Conservation (phyloP, 1,140 invertebrate genomes). For the Chionoecetes opilio region DNA sequence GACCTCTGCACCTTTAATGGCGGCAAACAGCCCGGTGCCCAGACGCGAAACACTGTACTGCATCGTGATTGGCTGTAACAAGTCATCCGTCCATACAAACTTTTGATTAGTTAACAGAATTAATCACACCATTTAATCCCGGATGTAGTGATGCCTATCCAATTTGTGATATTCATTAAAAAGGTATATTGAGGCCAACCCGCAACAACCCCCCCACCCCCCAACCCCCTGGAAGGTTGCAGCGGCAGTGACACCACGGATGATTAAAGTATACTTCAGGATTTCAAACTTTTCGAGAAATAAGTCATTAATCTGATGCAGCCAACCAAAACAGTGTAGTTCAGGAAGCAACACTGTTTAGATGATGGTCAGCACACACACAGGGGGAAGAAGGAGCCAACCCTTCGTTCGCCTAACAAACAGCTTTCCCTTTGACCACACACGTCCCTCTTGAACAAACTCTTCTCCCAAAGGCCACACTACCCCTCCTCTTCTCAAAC, state of each 20-base stretch:
- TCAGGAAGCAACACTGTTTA: too few relatives aligned
- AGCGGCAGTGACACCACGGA: not conserved
- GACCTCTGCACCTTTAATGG: conserved; percentile 19
- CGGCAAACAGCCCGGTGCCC: not conserved
- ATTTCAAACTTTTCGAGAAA: too few relatives aligned
- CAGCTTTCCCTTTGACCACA: not conserved
- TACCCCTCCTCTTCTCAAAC: not conserved
- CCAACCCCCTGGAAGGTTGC: not conserved
- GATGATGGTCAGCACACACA: too few relatives aligned
- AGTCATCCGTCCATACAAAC: not conserved
- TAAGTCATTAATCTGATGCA: too few relatives aligned
- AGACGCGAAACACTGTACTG: not conserved
- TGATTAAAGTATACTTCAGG: not conserved
- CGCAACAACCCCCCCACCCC: too few relatives aligned
- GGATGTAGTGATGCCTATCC: not conserved
- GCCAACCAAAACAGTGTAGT: too few relatives aligned
- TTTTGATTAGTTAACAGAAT: conserved; percentile 31
- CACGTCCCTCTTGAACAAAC: not conserved
- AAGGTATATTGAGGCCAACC: not conserved
- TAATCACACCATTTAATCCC: conserved; percentile 20
- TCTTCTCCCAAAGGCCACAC: not conserved
- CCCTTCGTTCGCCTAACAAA: not conserved
- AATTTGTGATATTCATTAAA: conserved; percentile 19
- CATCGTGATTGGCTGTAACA: not conserved
- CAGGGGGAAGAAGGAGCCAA: too few relatives aligned